Base-by-base conservation (phyloP, 2,797 vertebrate genomes). In the Pangasius larnaudii region DNA sequence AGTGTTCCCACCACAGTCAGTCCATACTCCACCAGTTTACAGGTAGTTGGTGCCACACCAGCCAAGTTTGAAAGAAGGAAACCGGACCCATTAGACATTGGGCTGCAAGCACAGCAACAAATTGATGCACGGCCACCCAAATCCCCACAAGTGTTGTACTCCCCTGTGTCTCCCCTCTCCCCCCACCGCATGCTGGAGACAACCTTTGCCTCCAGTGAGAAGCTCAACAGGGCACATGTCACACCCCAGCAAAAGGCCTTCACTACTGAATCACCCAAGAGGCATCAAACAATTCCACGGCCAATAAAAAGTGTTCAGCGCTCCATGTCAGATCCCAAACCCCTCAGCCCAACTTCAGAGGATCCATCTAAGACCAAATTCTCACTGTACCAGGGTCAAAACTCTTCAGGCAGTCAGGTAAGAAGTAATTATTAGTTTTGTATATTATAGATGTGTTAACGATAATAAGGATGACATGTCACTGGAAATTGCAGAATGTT, bases 251-350 rank as follows among this genome's bases (percentile, higher is more conserved):
- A 99, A 95, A 99, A 99, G 93, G 97, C 99, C 79, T 98, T 98
- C 91, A 96, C 96, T 24, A 89, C 97, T 0, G 98, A 99, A 93
- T 96, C 97, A 8, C 94, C 96, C 46, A 97, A 98, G 90, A 97
- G 97, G 89, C 98, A 99, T 92, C 98, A 99, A 94, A 97, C 97
- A 0, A 93, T 99, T 91, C 98, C 99, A 11, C 97, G 98, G 89
- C 98, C 98, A 89, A 97, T 99, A 93, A 99, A 99, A 96, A 99
- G 96, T 95, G 97, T 99, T 92, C 99, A 99, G 91, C 97, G 99
- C 87, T 99, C 99, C 88, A 96, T 99, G 96, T 99, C 99, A 0
- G 99, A 99, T 93, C 99, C 99, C 77, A 99, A 99, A 91, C 98
- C 99, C 93, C 97, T 99, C 93, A 99, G 99, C 94, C 99, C 99